Conservation (phyloP, 2,113 vertebrate genomes). For the Cyprinodon brontotheroides region DNA sequence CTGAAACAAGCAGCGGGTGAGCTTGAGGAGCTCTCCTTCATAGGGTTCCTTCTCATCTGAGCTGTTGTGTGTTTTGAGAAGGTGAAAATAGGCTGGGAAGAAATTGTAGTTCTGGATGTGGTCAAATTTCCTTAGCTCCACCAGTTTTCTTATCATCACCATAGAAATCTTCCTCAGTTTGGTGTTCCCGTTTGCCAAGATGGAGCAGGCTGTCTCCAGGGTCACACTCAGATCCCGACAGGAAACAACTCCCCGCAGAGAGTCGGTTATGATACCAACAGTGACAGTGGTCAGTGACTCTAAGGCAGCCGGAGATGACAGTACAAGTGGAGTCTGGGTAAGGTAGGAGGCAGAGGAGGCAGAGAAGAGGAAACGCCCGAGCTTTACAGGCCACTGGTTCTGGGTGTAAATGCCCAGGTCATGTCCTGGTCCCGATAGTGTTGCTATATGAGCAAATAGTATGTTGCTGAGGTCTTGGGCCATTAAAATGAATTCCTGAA, state of each 20-base stretch:
- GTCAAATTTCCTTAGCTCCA: conserved; percentile 86
- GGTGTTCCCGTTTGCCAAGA: conserved; percentile 81
- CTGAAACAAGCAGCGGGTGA: conserved; percentile 84
- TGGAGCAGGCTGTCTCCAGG: conserved; percentile 86
- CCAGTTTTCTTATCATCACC: conserved; percentile 80
- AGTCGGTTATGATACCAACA: conserved; percentile 80
- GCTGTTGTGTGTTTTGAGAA: conserved; percentile 73
- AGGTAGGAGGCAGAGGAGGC: conserved; percentile 74
- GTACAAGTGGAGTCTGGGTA: conserved; percentile 81
- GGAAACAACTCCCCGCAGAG: conserved; percentile 84
- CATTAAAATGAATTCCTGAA: conserved; percentile 84
- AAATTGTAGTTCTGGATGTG: conserved; percentile 83
- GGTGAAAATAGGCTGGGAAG: conserved; percentile 83
- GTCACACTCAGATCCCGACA: conserved; percentile 78
- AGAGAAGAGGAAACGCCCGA: conserved; percentile 79
- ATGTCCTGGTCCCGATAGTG: conserved; percentile 21
- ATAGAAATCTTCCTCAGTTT: conserved; percentile 81
- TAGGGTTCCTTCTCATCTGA: conserved; percentile 70
- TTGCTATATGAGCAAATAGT: conserved; percentile 66
- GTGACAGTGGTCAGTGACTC: conserved; percentile 83
- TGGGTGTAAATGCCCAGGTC: conserved; percentile 3
- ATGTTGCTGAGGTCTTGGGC: conserved; percentile 83
- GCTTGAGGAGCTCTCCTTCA: conserved; percentile 81
- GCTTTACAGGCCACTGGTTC: conserved; percentile 82
- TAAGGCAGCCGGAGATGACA: conserved; percentile 80